A percentile compares a stretch with the other conserved stretches of the same genome.
These are phyloP conservation scores for Sebastes miniatus DNA, from an alignment of 2,797 vertebrate genomes.

Conservation along the genomic window DNA sequence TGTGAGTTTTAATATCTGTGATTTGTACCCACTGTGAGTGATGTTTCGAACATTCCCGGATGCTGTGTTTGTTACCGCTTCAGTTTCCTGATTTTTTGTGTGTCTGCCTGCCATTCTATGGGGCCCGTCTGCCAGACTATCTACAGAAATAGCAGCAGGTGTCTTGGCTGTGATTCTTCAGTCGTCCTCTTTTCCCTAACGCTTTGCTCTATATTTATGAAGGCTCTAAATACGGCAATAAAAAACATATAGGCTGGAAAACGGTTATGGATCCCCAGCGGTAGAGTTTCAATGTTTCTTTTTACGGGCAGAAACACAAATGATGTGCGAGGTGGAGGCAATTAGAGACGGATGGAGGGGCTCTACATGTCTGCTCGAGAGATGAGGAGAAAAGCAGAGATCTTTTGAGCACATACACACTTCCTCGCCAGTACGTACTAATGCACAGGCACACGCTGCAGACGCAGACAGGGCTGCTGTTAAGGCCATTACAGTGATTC, in stretches of 20 bases:
- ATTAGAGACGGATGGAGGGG: conserved; percentile 68
- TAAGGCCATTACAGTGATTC: conserved; percentile 69
- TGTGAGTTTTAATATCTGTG: conserved; percentile 3
- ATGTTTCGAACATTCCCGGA: background rate
- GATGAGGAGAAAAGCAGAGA: conserved; percentile 58
- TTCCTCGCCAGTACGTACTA: conserved; percentile 11
- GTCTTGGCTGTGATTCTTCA: conserved; percentile 53
- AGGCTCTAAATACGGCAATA: conserved; percentile 77
- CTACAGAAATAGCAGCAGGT: conserved; percentile 66
- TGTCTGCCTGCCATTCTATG: background rate
- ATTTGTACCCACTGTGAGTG: background rate
- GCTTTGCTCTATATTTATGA: conserved; percentile 79
- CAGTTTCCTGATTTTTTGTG: background rate
- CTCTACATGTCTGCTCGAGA: conserved; percentile 54
- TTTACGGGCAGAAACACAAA: conserved; percentile 71
- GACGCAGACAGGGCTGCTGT: conserved; percentile 58
- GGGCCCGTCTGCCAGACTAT: conserved; percentile 29
- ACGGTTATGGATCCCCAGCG: conserved; percentile 77
- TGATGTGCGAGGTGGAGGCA: conserved; percentile 73
- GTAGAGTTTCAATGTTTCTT: conserved; percentile 69
- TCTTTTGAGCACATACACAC: background rate
- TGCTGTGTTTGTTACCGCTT: background rate
- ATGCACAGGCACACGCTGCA: conserved; percentile 43
- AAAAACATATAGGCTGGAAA: conserved; percentile 76
- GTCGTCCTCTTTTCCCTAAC: conserved; percentile 52